Evolutionary conservation across 2,113 vertebrate genomes (phyloP).

Genomic region (Corythoichthys haematopterus): DNA sequence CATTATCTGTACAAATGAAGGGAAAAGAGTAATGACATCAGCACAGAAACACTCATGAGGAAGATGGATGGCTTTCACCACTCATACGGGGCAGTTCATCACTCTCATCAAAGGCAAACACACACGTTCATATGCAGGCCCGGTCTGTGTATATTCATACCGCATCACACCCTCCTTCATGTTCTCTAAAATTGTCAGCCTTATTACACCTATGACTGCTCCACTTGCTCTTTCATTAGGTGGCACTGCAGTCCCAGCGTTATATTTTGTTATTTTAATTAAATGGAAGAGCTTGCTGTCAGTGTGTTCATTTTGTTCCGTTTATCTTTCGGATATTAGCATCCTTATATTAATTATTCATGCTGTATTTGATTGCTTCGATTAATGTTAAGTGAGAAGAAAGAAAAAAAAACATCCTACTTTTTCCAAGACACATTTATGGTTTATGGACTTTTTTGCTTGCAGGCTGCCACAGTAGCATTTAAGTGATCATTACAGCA

Average conservation of each 20-base stretch:
- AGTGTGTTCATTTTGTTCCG: neutral
- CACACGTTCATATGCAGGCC: slow-evolving; percentile 17
- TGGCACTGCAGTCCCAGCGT: slow-evolving; percentile 13
- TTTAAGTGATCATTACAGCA: neutral
- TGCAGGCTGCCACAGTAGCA: neutral
- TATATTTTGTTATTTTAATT: too few species aligned
- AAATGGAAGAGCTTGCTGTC: neutral
- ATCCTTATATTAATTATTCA: too few species aligned
- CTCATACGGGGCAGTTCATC: slow-evolving; percentile 55
- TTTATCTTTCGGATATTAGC: neutral
- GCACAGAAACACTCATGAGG: slow-evolving; percentile 55
- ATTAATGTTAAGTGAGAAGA: neutral
- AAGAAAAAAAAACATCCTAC: too few species aligned
- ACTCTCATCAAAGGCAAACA: slow-evolving; percentile 44
- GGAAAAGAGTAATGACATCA: slow-evolving; percentile 54
- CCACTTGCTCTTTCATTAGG: slow-evolving; percentile 17
- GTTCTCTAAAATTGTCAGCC: slow-evolving; percentile 26
- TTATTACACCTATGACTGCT: slow-evolving; percentile 44
- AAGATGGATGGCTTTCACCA: slow-evolving; percentile 60
- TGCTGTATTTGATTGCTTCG: neutral
- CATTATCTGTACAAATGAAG: slow-evolving; percentile 65
- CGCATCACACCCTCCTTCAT: slow-evolving; percentile 17
- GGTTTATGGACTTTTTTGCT: neutral
- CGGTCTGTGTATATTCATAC: slow-evolving; percentile 15
- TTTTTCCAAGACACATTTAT: too few species aligned